These are phyloP conservation scores for Serranus cabrilla DNA, from an alignment of 2,797 vertebrate species.

Conservation along the genomic window DNA sequence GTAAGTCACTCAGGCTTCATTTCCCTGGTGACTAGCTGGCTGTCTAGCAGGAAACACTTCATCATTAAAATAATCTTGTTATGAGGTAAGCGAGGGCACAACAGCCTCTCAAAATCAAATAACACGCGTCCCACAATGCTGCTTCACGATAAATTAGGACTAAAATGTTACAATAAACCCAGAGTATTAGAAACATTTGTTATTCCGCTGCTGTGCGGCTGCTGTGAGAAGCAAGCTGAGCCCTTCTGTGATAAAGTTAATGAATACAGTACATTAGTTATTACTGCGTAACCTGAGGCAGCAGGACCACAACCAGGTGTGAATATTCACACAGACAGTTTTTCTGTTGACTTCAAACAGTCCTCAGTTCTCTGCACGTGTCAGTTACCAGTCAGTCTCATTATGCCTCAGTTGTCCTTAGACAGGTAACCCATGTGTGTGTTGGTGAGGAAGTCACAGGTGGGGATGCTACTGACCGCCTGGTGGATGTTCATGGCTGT, in stretches of 20 bases:
- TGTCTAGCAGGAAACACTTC: conserved; percentile 48
- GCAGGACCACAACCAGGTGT: conserved; percentile 24
- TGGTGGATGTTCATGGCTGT: conserved; percentile 96
- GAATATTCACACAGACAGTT: conserved; percentile 17
- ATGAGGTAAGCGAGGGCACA: conserved; percentile 58
- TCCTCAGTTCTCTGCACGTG: conserved; percentile 16
- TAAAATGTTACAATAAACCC: conserved; percentile 33
- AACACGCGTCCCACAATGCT: conserved; percentile 18
- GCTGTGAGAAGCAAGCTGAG: conserved; percentile 51
- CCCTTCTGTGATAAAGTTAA: conserved; percentile 58
- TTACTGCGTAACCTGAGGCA: conserved; percentile 48
- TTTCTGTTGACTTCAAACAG: conserved; percentile 17
- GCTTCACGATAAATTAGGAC: conserved; percentile 22
- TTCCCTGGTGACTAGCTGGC: conserved; percentile 28
- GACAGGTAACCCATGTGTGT: conserved; percentile 93
- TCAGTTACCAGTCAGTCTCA: background rate
- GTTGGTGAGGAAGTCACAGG: conserved; percentile 98
- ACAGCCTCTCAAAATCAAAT: conserved; percentile 48
- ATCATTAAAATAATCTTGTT: conserved; percentile 57
- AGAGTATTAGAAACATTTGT: conserved; percentile 52
- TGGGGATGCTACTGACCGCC: conserved; percentile 93
- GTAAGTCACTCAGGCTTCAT: conserved; percentile 40
- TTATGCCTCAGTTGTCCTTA: conserved; percentile 83
- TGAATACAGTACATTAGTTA: conserved; percentile 51
- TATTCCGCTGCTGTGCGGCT: conserved; percentile 40